Evolutionary conservation across 1,140 invertebrate species (phyloP), one percentile per base, ranked within the genome.

Genomic region (Adelges cooleyi): DNA sequence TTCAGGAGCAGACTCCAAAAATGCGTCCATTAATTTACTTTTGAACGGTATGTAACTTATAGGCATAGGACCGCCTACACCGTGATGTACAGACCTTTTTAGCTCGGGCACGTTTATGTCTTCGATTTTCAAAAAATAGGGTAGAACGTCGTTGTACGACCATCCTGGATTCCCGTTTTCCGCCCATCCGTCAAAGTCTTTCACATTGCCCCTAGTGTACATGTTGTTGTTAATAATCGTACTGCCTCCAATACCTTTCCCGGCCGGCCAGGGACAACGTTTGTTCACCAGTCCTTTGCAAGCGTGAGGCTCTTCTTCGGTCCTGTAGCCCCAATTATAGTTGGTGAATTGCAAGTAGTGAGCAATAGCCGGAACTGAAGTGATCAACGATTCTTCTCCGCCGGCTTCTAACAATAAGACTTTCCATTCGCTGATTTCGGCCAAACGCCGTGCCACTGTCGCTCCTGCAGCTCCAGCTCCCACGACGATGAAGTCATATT

Each of bases 221-320:
- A 91, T 92, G 22, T 92, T 90, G 56, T 83, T 89, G 72, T 94
- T 93, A 18, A 93, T 81, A 2, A 86, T 82, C 20, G 84, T 87
- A 1, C 82, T 81, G 1, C 90, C 90, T 1, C 90, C 90, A 2
- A 87, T 70, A 0, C 77, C 80, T 71, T 77, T 82, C 2, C 83
- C 84, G 33, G 81, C 71, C 0, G 82, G 81, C 77, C 81, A 79
- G 17, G 75, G 78, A 70, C 83, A 85, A 25, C 74, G 71, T 20
- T 72, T 67, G 33, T 78, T 72, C 1, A 75, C 74, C 70, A 82
- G 75, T 0, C 78, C 79, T 22, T 25, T 65, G 46, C 84, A 84
- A 25, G 80, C 80, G 66, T 78, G 18, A 0, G 18, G 11, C 6
- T 53, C 36, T 3, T 20, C 15, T 48, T 69, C 70, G 11, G 86